Evolutionary conservation across 2,888 invertebrate species (phyloP), one percentile per base, ranked within the genome.

Genomic region (Ectemnius cavifrons): DNA sequence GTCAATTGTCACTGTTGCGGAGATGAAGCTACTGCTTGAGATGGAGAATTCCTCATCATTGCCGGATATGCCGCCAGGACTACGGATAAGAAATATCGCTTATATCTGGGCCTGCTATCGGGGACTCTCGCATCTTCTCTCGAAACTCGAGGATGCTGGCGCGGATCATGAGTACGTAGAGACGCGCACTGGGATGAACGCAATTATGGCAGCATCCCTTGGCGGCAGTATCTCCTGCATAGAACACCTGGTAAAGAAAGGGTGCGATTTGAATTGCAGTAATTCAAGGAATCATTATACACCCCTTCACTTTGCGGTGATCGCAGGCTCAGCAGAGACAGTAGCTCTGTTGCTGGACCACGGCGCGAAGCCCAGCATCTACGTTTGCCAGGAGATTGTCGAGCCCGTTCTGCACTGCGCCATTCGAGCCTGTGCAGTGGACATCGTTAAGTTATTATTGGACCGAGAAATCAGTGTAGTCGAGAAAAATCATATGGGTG

Each of bases 71-170:
- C 69, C 69, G 1, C 61, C 63, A 1, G 80, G 70, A 5, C 79
- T 84, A 2, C 77, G 81, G 28, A 74, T 90, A 2, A 86, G 80
- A 57, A 95, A 96, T 88, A 93, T 96, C n/a, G 93, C 95, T 46
- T 94, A 95, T 79, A 92, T 96, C 66, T 97, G 96, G 96, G 93
- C 95, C 0, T 95, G 95, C 4, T 96, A 96, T 85, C 92, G 96
- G 63, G 95, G 95, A 81, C 92, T 95, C 63, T 93, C 93, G 87
- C 94, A 95, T 80, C 90, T 96, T 49, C 89, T 97, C 67, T 94
- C 94, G 16, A 92, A 93, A 46, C 89, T 97, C 46, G 90, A 96
- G 63, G 92, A 92, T 47, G 90, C 92, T 11, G 96, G 95, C n/a
- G 95, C 95, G 28, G 94, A 95, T 78, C 91, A 94, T 37, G 91